Evolutionary conservation across 2,797 vertebrate species (phyloP), one percentile per base, ranked within the genome.

Genomic region (Poeciliopsis turneri): DNA sequence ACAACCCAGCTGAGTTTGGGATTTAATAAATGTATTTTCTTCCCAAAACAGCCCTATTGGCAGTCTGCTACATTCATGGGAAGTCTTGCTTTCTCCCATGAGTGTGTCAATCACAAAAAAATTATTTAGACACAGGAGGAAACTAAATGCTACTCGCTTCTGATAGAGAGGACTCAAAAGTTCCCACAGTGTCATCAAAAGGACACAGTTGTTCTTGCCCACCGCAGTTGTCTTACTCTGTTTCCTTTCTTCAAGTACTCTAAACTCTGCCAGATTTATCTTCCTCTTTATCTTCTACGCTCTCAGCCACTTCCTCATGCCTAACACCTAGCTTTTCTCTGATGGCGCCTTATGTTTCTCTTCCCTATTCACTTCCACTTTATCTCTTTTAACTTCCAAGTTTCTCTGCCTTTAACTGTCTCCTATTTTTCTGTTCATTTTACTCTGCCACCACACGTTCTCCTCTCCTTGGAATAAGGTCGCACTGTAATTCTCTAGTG

Each of bases 201-300:
- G 89, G 81, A 89, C 87, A 86, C 88, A 89, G 86, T 86, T 92
- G 86, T 91, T 84, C 83, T 86, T 79, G 61, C 73, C 72, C 82
- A 82, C 84, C 85, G 69, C 23, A 80, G 80, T 84, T 89, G 91
- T 88, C 92, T 87, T 73, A 82, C 86, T 81, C 79, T 78, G 82
- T 90, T 86, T 83, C 80, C 91, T 84, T 85, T 90, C 91, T 91
- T 92, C 89, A 92, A 92, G 79, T 83, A 87, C 85, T 91, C 43
- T 83, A 75, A 75, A 82, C 76, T 78, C 81, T 84, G 84, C 84
- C 82, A 89, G 84, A 88, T 85, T 75, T 72, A 84, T 84, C 87
- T 84, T 90, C 88, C 82, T 84, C 80, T 83, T 81, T 84, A 71
- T 89, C 89, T 77, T 78, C 76, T 79, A 78, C 36, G 47, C 83